These are phyloP conservation scores for Pempheris klunzingeri DNA, from an alignment of 2,797 vertebrate genomes.

Conservation along the genomic window DNA sequence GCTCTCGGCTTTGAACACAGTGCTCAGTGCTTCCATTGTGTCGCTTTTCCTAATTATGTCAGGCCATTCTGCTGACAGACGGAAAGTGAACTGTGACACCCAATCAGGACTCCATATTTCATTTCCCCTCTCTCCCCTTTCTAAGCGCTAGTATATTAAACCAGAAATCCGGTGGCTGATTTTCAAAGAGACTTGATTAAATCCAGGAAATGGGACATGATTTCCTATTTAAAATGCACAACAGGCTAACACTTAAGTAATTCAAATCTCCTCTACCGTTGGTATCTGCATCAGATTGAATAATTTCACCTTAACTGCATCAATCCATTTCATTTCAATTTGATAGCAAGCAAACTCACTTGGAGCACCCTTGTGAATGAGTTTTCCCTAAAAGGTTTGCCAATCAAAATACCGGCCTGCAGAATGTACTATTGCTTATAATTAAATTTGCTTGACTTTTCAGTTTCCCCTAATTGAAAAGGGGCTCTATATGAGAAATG, in stretches of 20 bases:
- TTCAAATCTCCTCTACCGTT: constrained; percentile 69
- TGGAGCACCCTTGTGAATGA: constrained; percentile 10
- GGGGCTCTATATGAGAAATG: constrained; percentile 22
- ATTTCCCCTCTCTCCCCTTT: constrained; percentile 57
- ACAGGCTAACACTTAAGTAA: constrained; percentile 71
- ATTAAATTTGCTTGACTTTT: constrained; percentile 63
- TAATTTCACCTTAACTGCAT: constrained; percentile 67
- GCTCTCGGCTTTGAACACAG: constrained; percentile 49
- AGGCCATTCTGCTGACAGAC: constrained; percentile 71
- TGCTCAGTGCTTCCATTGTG: constrained; percentile 53
- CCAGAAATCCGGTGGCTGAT: constrained; percentile 68
- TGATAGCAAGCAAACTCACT: constrained; percentile 49
- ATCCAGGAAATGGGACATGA: constrained; percentile 73
- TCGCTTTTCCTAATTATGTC: constrained; percentile 66
- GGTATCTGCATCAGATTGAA: constrained; percentile 71
- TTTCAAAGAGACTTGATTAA: constrained; percentile 82
- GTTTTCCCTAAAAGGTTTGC: constrained; percentile 46
- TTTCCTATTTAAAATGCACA: constrained; percentile 78
- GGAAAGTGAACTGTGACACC: constrained; percentile 52
- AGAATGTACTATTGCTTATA: constrained; percentile 43
- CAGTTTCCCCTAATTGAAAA: constrained; percentile 50
- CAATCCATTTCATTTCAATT: constrained; percentile 64
- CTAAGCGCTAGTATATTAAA: constrained; percentile 67
- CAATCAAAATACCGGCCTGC: constrained; percentile 38
- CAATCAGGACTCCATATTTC: constrained; percentile 69